A percentile compares a stretch with the other conserved stretches of the same genome.
Conservation (phyloP, 2,113 vertebrate species). For the Oryctolagus cuniculus region DNA sequence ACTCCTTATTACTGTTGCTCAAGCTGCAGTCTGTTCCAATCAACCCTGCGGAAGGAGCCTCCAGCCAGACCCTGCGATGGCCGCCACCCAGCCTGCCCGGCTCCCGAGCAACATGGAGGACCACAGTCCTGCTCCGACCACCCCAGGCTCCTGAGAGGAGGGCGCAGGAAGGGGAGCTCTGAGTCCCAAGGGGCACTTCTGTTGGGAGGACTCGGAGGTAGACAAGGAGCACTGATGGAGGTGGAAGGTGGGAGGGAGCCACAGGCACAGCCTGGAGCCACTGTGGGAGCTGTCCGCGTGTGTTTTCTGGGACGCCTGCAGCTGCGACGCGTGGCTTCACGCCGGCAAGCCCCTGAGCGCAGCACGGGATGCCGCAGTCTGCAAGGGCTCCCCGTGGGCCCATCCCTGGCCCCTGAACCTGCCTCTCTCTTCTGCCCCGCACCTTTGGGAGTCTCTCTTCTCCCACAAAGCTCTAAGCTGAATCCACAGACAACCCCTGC, state of each 20-base stretch:
- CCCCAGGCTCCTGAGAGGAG: neutral
- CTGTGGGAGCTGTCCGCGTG: too few species aligned
- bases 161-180: neutral
- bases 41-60: conserved; percentile 78
- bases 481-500: neutral
- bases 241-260: neutral
- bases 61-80: neutral
- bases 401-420: neutral
- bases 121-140: neutral
- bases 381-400: too few species aligned
- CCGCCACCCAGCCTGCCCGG: neutral
- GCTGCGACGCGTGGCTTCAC: neutral
- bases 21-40: conserved; percentile 83
- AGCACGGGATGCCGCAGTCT: too few species aligned
- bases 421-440: neutral
- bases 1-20: conserved; percentile 84
- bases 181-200: neutral
- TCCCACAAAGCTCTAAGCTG: neutral
- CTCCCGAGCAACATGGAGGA: neutral
- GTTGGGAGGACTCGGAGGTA: neutral
- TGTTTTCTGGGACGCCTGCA: too few species aligned
- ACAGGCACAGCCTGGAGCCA: neutral
- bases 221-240: neutral
- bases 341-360: too few species aligned
- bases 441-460: neutral